These are phyloP conservation scores for Chanos chanos DNA, from an alignment of 2,797 vertebrate genomes.

Conservation along the genomic window DNA sequence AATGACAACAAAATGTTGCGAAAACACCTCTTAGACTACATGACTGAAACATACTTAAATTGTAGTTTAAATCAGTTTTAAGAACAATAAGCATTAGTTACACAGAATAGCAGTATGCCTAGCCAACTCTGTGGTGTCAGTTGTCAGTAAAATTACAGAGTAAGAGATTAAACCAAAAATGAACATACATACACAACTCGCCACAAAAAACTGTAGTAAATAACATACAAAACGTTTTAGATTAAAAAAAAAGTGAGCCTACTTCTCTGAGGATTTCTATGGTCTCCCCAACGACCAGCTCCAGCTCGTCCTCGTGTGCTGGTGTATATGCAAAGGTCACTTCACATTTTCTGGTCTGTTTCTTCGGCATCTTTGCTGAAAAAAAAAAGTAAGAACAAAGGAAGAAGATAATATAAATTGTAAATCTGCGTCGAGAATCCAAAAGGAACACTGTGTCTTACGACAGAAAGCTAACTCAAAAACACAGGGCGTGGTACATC, in stretches of 20 bases:
- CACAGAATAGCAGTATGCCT: too few species aligned
- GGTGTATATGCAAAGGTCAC: slow-evolving; percentile 70
- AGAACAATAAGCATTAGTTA: too few species aligned
- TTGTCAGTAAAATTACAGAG: too few species aligned
- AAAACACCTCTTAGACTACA: too few species aligned
- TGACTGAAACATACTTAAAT: too few species aligned
- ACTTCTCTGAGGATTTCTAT: slow-evolving; percentile 81
- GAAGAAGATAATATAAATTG: slow-evolving; percentile 17
- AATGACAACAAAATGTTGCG: too few species aligned
- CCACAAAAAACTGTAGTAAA: background rate
- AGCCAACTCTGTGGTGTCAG: too few species aligned
- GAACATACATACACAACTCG: background rate
- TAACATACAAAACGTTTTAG: background rate
- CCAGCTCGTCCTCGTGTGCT: slow-evolving; percentile 72
- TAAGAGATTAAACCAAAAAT: too few species aligned
- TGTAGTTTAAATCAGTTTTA: too few species aligned
- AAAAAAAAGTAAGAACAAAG: slow-evolving; percentile 33
- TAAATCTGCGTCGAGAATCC: background rate
- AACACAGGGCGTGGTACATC: too few species aligned
- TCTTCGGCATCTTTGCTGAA: slow-evolving; percentile 64
- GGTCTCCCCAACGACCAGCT: slow-evolving; percentile 69
- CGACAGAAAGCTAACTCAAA: background rate
- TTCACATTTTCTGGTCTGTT: slow-evolving; percentile 72
- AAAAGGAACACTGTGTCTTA: background rate
- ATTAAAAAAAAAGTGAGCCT: slow-evolving; percentile 16